Conservation (phyloP, 2,888 invertebrate genomes). For the Caenorhabditis sp. region DNA sequence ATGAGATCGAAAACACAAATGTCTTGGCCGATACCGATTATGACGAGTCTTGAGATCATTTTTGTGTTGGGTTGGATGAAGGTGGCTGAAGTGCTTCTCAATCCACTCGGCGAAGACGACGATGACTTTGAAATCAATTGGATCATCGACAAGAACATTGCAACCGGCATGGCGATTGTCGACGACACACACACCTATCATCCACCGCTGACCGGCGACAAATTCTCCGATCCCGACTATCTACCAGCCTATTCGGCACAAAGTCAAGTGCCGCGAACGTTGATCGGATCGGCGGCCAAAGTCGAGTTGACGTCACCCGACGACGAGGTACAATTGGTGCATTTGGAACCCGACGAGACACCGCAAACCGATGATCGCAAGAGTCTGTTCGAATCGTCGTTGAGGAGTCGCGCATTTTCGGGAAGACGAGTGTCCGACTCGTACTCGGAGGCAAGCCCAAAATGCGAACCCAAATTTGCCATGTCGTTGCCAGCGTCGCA, state of each 20-base stretch:
- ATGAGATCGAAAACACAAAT: conserved; percentile 20
- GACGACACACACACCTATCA: conserved; percentile 42
- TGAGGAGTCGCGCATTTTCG: background rate
- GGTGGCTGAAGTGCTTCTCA: conserved; percentile 64
- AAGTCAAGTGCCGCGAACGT: conserved; percentile 21
- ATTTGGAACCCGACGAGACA: conserved; percentile 24
- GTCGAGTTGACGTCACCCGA: conserved; percentile 20
- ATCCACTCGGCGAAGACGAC: conserved; percentile 68
- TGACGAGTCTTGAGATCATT: conserved; percentile 47
- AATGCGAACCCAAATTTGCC: background rate
- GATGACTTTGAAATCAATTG: conserved; percentile 64
- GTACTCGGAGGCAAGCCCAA: background rate
- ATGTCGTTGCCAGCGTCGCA: background rate
- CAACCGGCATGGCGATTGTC: conserved; percentile 55
- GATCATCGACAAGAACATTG: conserved; percentile 57
- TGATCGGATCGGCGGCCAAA: conserved; percentile 34
- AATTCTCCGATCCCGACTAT: conserved; percentile 44
- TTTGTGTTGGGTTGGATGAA: conserved; percentile 56
- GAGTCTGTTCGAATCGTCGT: background rate
- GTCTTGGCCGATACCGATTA: conserved; percentile 53
- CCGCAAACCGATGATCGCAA: conserved; percentile 16
- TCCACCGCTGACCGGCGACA: conserved; percentile 42
- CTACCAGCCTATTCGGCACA: conserved; percentile 26
- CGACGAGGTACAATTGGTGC: conserved; percentile 24
- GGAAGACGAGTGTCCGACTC: background rate